These are phyloP conservation scores for Heteropelma amictum DNA, from an alignment of 2,888 invertebrate genomes.

Conservation along the genomic window DNA sequence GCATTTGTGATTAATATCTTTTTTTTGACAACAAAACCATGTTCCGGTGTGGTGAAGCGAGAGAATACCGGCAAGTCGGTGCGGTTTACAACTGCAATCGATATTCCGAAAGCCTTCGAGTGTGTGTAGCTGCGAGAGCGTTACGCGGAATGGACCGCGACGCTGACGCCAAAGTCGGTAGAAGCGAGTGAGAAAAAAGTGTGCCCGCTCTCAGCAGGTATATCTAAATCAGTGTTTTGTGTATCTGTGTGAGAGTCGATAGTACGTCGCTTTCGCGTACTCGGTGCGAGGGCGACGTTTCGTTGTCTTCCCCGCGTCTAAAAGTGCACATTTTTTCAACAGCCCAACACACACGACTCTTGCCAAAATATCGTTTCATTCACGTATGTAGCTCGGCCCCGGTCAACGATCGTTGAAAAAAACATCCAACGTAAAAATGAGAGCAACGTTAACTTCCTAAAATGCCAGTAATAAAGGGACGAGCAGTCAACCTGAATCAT, in stretches of 20 bases:
- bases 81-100: conserved; percentile 56
- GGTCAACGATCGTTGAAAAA: too few relatives aligned
- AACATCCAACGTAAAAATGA: too few relatives aligned
- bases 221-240: conserved; percentile 22
- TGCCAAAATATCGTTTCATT: too few relatives aligned
- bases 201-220: conserved; percentile 15
- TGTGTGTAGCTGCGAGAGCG: neutral
- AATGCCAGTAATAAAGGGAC: too few relatives aligned
- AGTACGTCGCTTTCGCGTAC: conserved; percentile 52
- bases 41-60: neutral
- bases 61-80: conserved; percentile 44
- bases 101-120: conserved; percentile 46
- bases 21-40: neutral
- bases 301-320: conserved; percentile 15
- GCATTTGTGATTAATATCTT: neutral
- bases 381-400: too few relatives aligned
- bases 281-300: conserved; percentile 51
- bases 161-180: conserved; percentile 32
- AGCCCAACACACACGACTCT: too few relatives aligned
- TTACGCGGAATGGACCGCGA: conserved; percentile 30
- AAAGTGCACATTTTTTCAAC: neutral
- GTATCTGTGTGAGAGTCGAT: conserved; percentile 29
- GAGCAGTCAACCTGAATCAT: too few relatives aligned
- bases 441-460: too few relatives aligned
- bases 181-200: conserved; percentile 23